A percentile compares a stretch with the other conserved stretches of the same genome.
phyloP scores from a whole-genome alignment of 1,140 invertebrate species.

The Bombyx mori region DNA sequence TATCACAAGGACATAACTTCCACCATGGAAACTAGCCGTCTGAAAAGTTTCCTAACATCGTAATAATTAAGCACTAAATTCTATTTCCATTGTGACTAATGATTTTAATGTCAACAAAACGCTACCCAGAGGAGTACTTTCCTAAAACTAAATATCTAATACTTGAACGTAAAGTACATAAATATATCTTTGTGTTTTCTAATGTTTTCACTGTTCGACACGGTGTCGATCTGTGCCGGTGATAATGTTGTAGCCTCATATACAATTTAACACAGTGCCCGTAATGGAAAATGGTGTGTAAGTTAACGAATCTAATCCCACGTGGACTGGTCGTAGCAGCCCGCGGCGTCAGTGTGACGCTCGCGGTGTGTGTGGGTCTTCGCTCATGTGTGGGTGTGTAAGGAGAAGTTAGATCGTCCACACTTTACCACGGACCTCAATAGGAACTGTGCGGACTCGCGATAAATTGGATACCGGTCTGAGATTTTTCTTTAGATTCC shows the following conservation, averaged over 20 bases:
- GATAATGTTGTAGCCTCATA: too few species aligned
- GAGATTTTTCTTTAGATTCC: too few species aligned
- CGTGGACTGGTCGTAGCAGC: constrained; percentile 40
- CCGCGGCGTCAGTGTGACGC: constrained; percentile 29
- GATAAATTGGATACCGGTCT: constrained; percentile 11
- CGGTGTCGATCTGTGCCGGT: constrained; percentile 3
- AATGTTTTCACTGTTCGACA: not conserved
- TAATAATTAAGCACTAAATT: constrained; percentile 1
- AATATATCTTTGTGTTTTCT: not conserved
- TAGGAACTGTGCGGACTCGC: constrained; percentile 49
- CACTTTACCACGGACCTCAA: constrained; percentile 67
- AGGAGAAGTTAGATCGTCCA: constrained; percentile 68
- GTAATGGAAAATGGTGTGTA: constrained; percentile 21
- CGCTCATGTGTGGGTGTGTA: constrained; percentile 43
- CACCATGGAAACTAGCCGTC: too few species aligned
- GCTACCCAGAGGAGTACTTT: not conserved
- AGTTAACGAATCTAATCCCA: constrained; percentile 56
- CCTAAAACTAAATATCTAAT: constrained; percentile 7
- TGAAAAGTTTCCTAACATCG: too few species aligned
- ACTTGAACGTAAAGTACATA: constrained; percentile 2
- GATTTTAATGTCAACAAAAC: constrained; percentile 3
- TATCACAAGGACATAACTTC: too few species aligned
- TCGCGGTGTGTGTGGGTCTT: constrained; percentile 24
- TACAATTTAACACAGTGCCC: constrained; percentile 8
- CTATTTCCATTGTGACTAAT: constrained; percentile 3